Base-by-base conservation (phyloP, 2,797 vertebrate species). In the Acipenser ruthenus region DNA sequence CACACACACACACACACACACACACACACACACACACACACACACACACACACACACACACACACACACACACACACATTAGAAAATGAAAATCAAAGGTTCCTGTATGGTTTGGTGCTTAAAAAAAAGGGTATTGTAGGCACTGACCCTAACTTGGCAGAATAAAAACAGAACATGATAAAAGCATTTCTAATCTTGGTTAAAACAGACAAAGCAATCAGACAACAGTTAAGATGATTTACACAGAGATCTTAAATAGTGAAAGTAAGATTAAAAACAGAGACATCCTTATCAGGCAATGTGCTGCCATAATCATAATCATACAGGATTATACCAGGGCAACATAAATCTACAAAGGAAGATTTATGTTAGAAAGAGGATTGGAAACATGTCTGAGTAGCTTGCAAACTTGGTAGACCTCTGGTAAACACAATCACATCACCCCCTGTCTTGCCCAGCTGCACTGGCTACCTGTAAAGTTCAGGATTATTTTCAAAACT, bases 21-120 rank as follows among this genome's bases (percentile, higher is more conserved):
- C 23, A 62, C 78, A 70, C 75, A 18, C 11, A 80, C 77, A 74
- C 83, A 84, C 77, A 80, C n/a, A n/a, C n/a, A n/a, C 23, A 37
- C 2, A 65, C 64, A 63, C 65, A 74, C 69, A 81, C 75, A 74
- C 78, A 82, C 78, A 70, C 75, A 2, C 11, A 80, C 65, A 74
- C 70, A 80, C 75, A 75, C 78, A 81, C 78, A 70, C 75, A 18
- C 11, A 80, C 77, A 74, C 83, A 84, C 77, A 80, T 65, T 68
- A 71, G 64, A 68, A 67, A 77, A 77, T 77, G 82, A 84, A 84
- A 70, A 78, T 69, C 37, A 37, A 37, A 37, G 37, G 37, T 37
- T 37, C 37, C 37, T 37, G 37, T 37, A 37, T 37, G 3, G 37
- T 37, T 5, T 37, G 37, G 3, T 37, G 37, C 37, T 37, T 37